phyloP scores from a whole-genome alignment of 92 coral and sea anemone genomes.

The Montipora capitata region DNA sequence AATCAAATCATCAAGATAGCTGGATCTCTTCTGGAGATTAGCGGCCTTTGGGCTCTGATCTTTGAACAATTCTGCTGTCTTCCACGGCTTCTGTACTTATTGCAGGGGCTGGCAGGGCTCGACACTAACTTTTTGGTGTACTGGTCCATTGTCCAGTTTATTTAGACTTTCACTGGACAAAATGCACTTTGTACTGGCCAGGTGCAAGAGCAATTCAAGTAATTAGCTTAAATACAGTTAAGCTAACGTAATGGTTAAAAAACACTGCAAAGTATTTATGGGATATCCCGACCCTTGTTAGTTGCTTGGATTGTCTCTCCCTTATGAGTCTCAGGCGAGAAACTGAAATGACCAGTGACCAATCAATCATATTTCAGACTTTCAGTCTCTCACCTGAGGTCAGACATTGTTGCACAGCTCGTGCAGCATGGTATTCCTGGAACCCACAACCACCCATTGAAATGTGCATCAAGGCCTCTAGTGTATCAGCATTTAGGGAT shows the following conservation, averaged over 20 bases:
- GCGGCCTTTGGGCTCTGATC: too few species aligned
- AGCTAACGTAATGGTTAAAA: constrained; percentile 26
- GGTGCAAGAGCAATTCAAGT: constrained; percentile 18
- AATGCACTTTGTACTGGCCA: constrained; percentile 47
- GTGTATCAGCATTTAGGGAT: constrained; percentile 50
- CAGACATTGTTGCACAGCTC: constrained; percentile 53
- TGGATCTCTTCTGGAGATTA: too few species aligned
- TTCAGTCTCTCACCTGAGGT: constrained; percentile 40
- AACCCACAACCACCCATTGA: constrained; percentile 53
- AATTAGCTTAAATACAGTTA: constrained; percentile 10
- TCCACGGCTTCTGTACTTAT: too few species aligned
- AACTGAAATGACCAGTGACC: constrained; percentile 16
- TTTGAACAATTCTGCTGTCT: too few species aligned
- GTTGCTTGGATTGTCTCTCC: constrained; percentile 1
- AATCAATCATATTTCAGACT: constrained; percentile 4
- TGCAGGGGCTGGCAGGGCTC: not conserved
- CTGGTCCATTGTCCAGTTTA: constrained; percentile 40
- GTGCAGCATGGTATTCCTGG: constrained; percentile 38
- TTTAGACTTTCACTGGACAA: constrained; percentile 33
- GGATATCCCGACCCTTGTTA: not conserved
- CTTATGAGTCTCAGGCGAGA: not conserved
- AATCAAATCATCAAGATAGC: too few species aligned
- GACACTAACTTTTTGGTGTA: constrained; percentile 46
- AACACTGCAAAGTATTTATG: constrained; percentile 2
- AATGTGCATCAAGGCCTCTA: constrained; percentile 41